phyloP scores from a whole-genome alignment of 2,113 vertebrate genomes.

The Pelecanoides urinatrix region DNA sequence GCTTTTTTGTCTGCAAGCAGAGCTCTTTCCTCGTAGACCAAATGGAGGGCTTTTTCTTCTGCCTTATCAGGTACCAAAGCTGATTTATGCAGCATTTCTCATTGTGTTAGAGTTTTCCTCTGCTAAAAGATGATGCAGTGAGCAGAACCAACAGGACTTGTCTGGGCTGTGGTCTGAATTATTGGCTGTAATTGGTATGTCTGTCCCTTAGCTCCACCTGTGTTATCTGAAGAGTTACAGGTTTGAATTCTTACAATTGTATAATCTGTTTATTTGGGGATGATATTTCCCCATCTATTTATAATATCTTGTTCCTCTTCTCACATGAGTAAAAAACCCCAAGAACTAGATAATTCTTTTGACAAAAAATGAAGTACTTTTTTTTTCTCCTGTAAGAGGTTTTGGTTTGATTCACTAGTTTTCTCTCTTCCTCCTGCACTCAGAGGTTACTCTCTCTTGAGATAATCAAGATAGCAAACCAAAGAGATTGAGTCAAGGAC shows the following conservation, averaged over 20 bases:
- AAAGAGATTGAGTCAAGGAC: not conserved
- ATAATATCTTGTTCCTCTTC: not conserved
- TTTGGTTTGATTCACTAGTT: not conserved
- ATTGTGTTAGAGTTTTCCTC: not conserved
- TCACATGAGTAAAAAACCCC: not conserved
- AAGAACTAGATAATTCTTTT: not conserved
- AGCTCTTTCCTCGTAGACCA: not conserved
- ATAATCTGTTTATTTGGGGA: not conserved
- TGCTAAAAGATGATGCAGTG: constrained; percentile 3
- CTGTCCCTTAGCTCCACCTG: not conserved
- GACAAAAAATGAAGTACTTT: not conserved
- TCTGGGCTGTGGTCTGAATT: constrained; percentile 21
- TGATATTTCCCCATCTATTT: not conserved
- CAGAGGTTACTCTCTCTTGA: not conserved
- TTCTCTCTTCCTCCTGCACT: not conserved
- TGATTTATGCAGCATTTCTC: constrained; percentile 6
- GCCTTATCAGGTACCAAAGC: not conserved
- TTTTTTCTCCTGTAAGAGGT: not conserved
- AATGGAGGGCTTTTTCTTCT: not conserved
- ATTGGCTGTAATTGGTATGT: not conserved
- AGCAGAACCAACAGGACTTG: constrained; percentile 11
- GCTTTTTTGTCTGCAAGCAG: not conserved
- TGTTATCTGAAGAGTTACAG: not conserved
- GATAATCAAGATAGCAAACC: not conserved
- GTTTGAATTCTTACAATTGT: not conserved